Evolutionary conservation across 2,797 vertebrate genomes (phyloP).

Genomic region (Clarias platycephalus): DNA sequence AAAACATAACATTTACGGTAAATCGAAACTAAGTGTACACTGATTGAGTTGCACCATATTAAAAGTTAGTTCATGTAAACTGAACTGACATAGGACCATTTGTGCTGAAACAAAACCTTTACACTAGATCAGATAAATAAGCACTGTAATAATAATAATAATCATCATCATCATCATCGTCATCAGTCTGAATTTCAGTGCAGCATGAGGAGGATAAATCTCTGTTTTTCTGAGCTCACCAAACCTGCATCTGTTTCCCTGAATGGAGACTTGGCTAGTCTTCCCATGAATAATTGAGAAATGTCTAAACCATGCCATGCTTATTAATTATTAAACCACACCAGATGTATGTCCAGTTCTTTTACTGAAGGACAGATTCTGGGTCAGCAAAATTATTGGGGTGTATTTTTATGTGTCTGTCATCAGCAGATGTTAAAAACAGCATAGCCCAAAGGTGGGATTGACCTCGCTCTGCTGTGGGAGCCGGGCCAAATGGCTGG

Average conservation of each 20-base stretch:
- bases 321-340: constrained; percentile 66
- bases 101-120: background rate
- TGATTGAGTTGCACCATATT: background rate
- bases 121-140: too few species aligned
- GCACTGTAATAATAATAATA: too few species aligned
- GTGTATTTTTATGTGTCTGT: constrained; percentile 34
- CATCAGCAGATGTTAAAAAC: constrained; percentile 48
- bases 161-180: background rate
- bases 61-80: too few species aligned
- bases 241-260: constrained; percentile 26
- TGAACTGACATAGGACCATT: background rate
- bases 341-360: constrained; percentile 62
- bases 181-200: background rate
- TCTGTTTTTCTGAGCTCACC: constrained; percentile 22
- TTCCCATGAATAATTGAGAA: constrained; percentile 70
- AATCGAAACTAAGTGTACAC: background rate
- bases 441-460: constrained; percentile 52
- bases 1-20: background rate
- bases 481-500: constrained; percentile 29
- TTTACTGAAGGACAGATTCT: constrained; percentile 60
- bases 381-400: constrained; percentile 41
- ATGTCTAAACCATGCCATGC: constrained; percentile 58
- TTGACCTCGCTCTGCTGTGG: constrained; percentile 50
- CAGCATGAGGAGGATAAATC: constrained; percentile 35
- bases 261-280: constrained; percentile 42